These are phyloP conservation scores for Arctopsyche grandis DNA, from an alignment of 1,140 invertebrate genomes.

Conservation along the genomic window DNA sequence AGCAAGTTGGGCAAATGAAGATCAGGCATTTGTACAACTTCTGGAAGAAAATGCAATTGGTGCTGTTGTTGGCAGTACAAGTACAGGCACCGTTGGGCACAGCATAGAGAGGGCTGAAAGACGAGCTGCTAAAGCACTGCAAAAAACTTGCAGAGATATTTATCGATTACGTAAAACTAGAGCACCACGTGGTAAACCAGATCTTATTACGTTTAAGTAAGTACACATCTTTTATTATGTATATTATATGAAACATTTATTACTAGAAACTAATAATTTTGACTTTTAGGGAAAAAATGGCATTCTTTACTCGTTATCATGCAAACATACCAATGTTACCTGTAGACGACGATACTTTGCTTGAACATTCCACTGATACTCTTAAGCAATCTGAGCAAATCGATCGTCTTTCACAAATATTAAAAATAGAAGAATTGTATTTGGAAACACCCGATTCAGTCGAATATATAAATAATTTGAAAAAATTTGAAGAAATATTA, in stretches of 20 bases:
- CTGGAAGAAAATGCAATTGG: conserved; percentile 67
- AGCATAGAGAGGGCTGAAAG: conserved; percentile 75
- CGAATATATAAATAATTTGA: background rate
- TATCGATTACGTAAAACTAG: conserved; percentile 89
- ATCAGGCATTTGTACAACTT: conserved; percentile 84
- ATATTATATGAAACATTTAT: background rate
- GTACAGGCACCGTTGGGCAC: conserved; percentile 65
- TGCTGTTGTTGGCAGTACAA: conserved; percentile 1
- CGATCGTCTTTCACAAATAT: conserved; percentile 25
- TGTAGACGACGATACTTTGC: conserved; percentile 67
- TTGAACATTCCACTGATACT: conserved; percentile 43
- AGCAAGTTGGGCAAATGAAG: conserved; percentile 86
- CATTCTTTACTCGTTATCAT: conserved; percentile 89
- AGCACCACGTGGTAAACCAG: conserved; percentile 88
- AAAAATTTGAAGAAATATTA: background rate
- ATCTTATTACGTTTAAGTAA: conserved; percentile 93
- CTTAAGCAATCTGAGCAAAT: conserved; percentile 26
- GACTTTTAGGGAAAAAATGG: conserved; percentile 89
- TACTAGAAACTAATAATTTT: conserved; percentile 48
- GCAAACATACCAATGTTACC: conserved; percentile 81
- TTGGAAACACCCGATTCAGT: conserved; percentile 29
- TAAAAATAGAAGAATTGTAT: conserved; percentile 33
- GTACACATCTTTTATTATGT: conserved; percentile 62
- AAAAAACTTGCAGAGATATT: conserved; percentile 89
- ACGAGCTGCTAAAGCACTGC: conserved; percentile 82